A percentile compares a stretch with the other conserved stretches of the same genome.
These are phyloP conservation scores for Sitobion miscanthi DNA, from an alignment of 1,140 invertebrate genomes.

Conservation along the genomic window DNA sequence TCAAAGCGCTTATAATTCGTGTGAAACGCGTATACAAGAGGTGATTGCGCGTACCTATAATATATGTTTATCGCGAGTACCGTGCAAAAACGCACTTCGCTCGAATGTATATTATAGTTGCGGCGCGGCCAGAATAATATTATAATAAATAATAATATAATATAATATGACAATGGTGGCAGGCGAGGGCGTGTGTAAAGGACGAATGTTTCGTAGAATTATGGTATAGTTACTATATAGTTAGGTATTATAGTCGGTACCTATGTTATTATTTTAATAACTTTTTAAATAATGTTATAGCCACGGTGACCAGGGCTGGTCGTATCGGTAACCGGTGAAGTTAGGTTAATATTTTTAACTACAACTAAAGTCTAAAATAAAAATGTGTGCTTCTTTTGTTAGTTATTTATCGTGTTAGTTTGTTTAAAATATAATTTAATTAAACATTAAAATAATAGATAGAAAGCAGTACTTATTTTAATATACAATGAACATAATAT, in stretches of 20 bases:
- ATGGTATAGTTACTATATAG: not conserved
- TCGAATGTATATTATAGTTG: not conserved
- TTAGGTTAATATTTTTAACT: not conserved
- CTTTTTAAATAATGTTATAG: not conserved
- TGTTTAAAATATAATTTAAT: not conserved
- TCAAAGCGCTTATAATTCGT: not conserved
- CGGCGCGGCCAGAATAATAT: not conserved
- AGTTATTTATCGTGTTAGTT: not conserved
- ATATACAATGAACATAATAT: not conserved
- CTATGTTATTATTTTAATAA: not conserved
- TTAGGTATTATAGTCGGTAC: not conserved
- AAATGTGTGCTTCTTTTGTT: not conserved
- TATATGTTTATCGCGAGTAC: not conserved
- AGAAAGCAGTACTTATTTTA: not conserved
- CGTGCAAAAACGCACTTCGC: not conserved
- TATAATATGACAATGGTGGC: not conserved
- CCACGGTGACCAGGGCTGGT: too few species aligned
- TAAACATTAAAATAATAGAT: too few species aligned
- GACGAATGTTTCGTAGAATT: not conserved
- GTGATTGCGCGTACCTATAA: not conserved
- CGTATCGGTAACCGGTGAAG: not conserved
- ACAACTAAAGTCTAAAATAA: not conserved
- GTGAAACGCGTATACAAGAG: not conserved
- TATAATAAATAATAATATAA: conserved; percentile 9
- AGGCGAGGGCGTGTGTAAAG: not conserved